Percentiles rank a stretch among this genome's conserved stretches.
These are phyloP conservation scores for Scylla paramamosain DNA, from an alignment of 1,140 invertebrate genomes.

Conservation along the genomic window DNA sequence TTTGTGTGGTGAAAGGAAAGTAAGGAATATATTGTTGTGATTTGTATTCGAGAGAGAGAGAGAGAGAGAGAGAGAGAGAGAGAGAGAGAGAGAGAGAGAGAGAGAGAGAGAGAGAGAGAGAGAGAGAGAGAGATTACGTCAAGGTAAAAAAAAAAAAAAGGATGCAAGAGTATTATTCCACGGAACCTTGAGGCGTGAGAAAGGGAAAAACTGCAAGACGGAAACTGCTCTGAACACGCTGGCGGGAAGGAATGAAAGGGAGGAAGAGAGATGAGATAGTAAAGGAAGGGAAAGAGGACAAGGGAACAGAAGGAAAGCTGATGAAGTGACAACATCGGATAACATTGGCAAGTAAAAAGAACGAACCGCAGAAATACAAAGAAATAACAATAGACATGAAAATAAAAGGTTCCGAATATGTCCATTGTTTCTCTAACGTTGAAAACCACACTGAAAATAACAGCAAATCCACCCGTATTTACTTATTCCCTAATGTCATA, in stretches of 20 bases:
- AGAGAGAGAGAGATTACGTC: background rate
- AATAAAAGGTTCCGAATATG: background rate
- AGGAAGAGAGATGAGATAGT: background rate
- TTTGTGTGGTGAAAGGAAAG: background rate
- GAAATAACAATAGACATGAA: background rate
- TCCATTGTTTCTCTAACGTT: too few relatives aligned
- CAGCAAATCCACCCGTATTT: background rate
- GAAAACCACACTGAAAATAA: too few relatives aligned
- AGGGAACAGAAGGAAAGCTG: background rate
- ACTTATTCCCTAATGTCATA: background rate
- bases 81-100: background rate
- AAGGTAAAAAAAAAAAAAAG: too few relatives aligned
- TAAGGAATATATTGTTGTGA: background rate
- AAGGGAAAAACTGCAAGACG: background rate
- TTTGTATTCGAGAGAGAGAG: background rate
- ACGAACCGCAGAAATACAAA: background rate
- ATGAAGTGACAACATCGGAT: too few relatives aligned
- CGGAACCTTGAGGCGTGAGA: background rate
- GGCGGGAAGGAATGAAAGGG: background rate
- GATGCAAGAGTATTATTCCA: too few relatives aligned
- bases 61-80: conserved; percentile 18
- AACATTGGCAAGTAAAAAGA: background rate
- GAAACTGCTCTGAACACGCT: background rate
- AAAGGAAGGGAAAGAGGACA: background rate
- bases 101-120: conserved; percentile 18